Evolutionary conservation across 2,888 invertebrate genomes (phyloP), one percentile per base, ranked within the genome.

Genomic region (Stenodera caucasica): DNA sequence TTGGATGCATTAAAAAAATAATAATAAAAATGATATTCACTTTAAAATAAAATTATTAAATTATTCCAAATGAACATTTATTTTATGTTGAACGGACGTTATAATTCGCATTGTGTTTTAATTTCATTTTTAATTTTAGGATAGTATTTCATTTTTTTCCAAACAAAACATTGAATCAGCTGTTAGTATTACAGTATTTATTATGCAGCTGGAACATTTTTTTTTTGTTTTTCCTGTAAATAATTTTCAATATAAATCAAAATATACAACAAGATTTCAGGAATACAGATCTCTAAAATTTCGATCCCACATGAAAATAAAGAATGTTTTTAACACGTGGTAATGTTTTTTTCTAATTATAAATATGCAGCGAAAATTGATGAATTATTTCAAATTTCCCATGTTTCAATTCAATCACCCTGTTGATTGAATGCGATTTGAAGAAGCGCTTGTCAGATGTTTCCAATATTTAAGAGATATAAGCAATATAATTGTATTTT

Each of bases 1-100:
- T 64, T 67, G 12, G 65, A 69, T 63, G 62, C 64, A 56, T 61
- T 61, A 58, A 69, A 50, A 35, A 6, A 35, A 32, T 32, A 45
- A 45, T 12, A 45, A 45, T 21, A 21, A 33, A 52, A 30, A 52
- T 52, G 52, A 52, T 32, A 70, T 69, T 71, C 65, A 67, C 66
- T 68, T 69, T 66, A 55, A 68, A 63, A 59, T 68, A 70, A 64
- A 67, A 45, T 45, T 33, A 33, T 71, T 71, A 71, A 71, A 71
- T 71, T 71, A 71, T 71, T 71, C 67, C 65, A 68, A 66, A 60
- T 11, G 45, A 45, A 21, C 18, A 21, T 37, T 37, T 14, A 15
- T 37, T 37, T 37, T 40, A 40, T 40, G 18, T 18, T 40, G 40
- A 11, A 11, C 40, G 14, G 15, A 40, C 37, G 15, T 40, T 37